These are phyloP conservation scores for Chunga burmeisteri DNA, from an alignment of 2,113 vertebrate species.

Conservation along the genomic window DNA sequence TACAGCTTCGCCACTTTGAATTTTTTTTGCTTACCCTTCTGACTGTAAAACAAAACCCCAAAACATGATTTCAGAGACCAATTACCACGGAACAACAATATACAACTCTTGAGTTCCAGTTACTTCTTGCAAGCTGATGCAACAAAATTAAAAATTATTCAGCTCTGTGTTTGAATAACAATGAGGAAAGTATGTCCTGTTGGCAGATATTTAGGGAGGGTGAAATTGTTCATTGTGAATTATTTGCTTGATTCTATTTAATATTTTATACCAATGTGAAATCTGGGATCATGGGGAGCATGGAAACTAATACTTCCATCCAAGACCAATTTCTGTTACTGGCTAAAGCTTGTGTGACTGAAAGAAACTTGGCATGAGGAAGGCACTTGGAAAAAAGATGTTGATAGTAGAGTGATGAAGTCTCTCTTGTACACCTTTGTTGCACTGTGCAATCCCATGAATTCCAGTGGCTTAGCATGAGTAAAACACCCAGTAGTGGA, in stretches of 20 bases:
- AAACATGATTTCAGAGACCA: neutral
- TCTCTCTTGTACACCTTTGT: neutral
- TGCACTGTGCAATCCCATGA: neutral
- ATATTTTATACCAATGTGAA: neutral
- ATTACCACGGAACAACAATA: neutral
- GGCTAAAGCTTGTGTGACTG: neutral
- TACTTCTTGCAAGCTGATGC: neutral
- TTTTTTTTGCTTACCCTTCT: neutral
- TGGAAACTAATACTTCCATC: neutral
- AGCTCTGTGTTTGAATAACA: neutral
- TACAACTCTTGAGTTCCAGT: neutral
- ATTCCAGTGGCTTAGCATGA: neutral
- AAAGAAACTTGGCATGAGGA: neutral
- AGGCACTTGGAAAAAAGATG: neutral
- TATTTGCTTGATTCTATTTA: neutral
- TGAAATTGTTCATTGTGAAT: neutral
- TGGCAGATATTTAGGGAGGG: neutral
- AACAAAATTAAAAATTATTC: neutral
- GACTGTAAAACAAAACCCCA: neutral
- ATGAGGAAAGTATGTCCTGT: neutral
- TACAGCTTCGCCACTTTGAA: neutral
- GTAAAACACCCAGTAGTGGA: neutral
- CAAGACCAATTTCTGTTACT: neutral
- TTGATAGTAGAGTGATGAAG: neutral
- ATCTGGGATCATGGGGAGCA: neutral